Base-by-base conservation (phyloP, 2,888 invertebrate genomes). In the Malachius bipustulatus region DNA sequence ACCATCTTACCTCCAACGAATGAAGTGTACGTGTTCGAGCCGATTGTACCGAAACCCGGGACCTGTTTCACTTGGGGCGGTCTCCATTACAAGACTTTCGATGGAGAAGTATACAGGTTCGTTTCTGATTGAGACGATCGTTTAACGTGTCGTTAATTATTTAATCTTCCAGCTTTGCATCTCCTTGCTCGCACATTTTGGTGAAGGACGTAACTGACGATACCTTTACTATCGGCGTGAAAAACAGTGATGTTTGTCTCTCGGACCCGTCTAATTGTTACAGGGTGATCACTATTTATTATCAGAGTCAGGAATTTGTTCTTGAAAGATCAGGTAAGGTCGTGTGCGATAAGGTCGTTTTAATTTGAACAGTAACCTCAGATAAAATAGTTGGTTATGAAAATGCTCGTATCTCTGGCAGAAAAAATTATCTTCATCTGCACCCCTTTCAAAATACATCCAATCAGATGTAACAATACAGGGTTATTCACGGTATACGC, bases 61-160 rank as follows among this genome's bases (percentile, higher is more conserved):
- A 68, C 72, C 8, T 90, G 90, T 50, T 72, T 80, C 36, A 75
- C 78, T 2, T 90, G 89, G 89, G 77, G 78, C 14, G 82, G 81
- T 16, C 67, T 71, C 10, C 87, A 88, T 60, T 79, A 79, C 49
- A 82, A 85, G 58, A 87, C 88, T 0, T 89, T 89, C 51, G 88
- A 90, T 62, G 85, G 85, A 4, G 71, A 73, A 48, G 71, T 87
- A 30, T 79, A 73, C 51, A 77, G 76, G 78, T 78, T 61, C 35
- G 28, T 34, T 8, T 19, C n/a, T 19, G 6, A 8, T 6, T 19
- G 24, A 8, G 24, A 8, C 6, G n/a, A n/a, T 19, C 6, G 11
- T 13, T 12, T 34, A 14, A 33, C 19, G 4, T 34, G 13, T 8
- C 3, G 11, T 10, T 19, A 16, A 34, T 16, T 10, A 35, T 29